Evolutionary conservation across 1,140 invertebrate genomes (phyloP), one percentile per base, ranked within the genome.

Genomic region (Brachionus asplanchnoidis): DNA sequence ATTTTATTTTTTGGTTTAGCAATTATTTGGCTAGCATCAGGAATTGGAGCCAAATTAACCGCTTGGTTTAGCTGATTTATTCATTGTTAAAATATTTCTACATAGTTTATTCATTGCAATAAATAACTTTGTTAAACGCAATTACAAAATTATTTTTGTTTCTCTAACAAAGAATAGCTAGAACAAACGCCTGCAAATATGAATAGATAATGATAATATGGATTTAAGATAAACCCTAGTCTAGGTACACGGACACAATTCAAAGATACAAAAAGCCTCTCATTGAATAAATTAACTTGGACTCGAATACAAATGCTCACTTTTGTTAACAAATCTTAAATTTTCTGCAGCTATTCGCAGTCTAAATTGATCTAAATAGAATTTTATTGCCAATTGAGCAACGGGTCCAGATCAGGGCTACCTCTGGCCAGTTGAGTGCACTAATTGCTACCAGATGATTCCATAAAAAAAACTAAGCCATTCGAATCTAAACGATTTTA

Each of bases 41-140:
- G n/a, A 40, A 73, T 40, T 73, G 14, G 12, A 12, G 9, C 17
- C 17, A 40, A 40, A 40, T 73, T 73, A 73, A 40, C 36, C 32
- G 68, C 68, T 73, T 73, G 68, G 40, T 17, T 73, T 42, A 46
- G 40, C 68, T 73, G 28, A 73, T 73, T 73, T 73, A 73, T 73
- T 73, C 68, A 73, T 73, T 73, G 68, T 17, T 73, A 73, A 73
- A 73, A 73, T 40, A 73, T 40, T 40, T 40, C 17, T 73, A 17
- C 17, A 42, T 40, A 40, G 32, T 20, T 73, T 73, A 42, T 40
- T 20, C 28, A 9, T 73, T 42, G 32, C 44, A 40, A 68, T 68
- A 68, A 68, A 68, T 68, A 68, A 32, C n/a, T 68, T 68, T 36
- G 66, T 68, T 68, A 32, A 68, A 32, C 26, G 23, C 32, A 68